phyloP scores from a whole-genome alignment of 2,113 vertebrate species.

The Dipodomys stephensi region DNA sequence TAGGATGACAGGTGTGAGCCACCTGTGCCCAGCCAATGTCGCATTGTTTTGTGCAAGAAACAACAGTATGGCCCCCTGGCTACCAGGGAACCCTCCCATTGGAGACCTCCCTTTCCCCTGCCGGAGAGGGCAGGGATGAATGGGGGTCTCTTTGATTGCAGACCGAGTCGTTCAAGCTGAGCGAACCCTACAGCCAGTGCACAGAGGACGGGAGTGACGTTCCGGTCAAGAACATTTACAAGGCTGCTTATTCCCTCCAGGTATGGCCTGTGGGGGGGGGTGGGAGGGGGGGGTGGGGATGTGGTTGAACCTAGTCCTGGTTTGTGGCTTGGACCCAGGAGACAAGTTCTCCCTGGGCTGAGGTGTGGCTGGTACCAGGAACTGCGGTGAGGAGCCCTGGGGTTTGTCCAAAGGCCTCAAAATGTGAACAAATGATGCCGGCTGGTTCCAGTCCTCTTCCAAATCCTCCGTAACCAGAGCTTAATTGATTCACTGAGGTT shows the following conservation, averaged over 20 bases:
- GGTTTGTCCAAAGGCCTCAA: constrained; percentile 74
- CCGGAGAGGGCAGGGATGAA: neutral
- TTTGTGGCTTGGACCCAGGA: neutral
- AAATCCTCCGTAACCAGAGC: constrained; percentile 67
- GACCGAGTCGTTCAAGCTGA: constrained; percentile 88
- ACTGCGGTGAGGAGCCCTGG: constrained; percentile 63
- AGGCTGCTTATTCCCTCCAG: constrained; percentile 89
- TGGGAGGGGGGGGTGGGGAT: neutral
- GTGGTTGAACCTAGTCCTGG: neutral
- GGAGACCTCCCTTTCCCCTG: too few species aligned
- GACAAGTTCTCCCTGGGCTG: neutral
- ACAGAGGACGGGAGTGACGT: constrained; percentile 86
- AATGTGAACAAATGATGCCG: neutral
- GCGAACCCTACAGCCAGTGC: constrained; percentile 90
- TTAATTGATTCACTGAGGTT: constrained; percentile 36
- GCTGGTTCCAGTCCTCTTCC: constrained; percentile 68
- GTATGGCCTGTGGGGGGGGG: constrained; percentile 66
- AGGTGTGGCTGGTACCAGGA: constrained; percentile 65
- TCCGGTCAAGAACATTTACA: constrained; percentile 87
- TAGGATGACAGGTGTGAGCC: too few species aligned
- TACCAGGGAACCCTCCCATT: neutral
- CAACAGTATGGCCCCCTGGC: neutral
- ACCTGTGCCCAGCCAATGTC: neutral
- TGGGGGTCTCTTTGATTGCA: constrained; percentile 68
- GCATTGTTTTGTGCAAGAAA: neutral